Percentiles rank a stretch among this genome's conserved stretches.
Evolutionary conservation across 2,888 invertebrate genomes (phyloP).

Genomic region (Argyra leucocephala): DNA sequence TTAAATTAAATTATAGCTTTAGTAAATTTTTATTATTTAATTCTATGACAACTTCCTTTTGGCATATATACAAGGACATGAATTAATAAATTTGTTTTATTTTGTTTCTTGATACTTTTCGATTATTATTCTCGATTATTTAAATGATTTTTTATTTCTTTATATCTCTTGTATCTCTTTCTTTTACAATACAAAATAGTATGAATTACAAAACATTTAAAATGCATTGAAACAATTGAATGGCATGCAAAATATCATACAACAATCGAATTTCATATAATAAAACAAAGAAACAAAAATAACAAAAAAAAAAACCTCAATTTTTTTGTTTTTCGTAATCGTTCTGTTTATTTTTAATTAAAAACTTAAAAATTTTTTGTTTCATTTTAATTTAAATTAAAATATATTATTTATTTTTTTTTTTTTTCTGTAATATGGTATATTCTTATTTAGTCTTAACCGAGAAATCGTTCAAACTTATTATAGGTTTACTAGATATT

Average conservation of each 20-base stretch:
- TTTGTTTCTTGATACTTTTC: too few relatives aligned
- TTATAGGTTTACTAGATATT: background rate
- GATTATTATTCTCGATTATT: too few relatives aligned
- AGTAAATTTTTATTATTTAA: background rate
- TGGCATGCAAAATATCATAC: background rate
- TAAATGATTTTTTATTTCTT: background rate
- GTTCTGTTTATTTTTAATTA: background rate
- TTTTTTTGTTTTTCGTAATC: background rate
- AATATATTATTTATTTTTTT: background rate
- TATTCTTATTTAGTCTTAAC: background rate
- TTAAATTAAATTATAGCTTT: background rate
- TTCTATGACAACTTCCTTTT: slow-evolving; percentile 4
- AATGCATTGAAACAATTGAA: background rate
- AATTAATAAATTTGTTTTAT: background rate
- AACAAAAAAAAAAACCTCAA: background rate
- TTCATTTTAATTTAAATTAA: background rate
- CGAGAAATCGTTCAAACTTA: background rate
- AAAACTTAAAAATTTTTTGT: background rate
- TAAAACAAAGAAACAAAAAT: background rate
- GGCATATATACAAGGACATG: background rate
- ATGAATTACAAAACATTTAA: background rate
- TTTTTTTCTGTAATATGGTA: background rate
- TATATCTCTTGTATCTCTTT: background rate
- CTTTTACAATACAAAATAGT: background rate
- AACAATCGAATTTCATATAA: background rate